Percentiles rank a stretch among this genome's conserved stretches.
Conservation (phyloP, 1,140 invertebrate species). For the Drosophila pandora region DNA sequence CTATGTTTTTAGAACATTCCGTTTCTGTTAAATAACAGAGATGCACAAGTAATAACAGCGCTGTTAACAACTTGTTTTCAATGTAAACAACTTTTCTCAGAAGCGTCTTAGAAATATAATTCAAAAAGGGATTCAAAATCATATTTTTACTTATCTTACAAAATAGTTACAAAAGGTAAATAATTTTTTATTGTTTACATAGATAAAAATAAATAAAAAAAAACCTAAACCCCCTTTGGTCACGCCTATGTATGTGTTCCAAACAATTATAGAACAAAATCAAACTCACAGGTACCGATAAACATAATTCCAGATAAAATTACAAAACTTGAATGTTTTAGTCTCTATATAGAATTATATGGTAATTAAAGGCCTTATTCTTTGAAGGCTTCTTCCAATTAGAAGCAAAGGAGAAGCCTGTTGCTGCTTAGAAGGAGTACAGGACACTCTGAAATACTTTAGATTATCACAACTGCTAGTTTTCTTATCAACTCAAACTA, state of each 20-base stretch:
- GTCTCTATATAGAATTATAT: no score
- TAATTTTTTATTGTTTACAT: no score
- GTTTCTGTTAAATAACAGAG: constrained; percentile 4
- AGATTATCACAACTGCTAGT: background rate
- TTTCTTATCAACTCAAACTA: background rate
- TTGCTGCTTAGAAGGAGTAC: background rate
- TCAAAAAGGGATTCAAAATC: background rate
- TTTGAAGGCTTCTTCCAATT: constrained; percentile 5
- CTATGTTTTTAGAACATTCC: background rate
- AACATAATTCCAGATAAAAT: constrained; percentile 4
- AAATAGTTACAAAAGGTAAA: no score
- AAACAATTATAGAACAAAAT: constrained; percentile 25
- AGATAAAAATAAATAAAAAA: no score
- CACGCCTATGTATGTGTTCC: background rate
- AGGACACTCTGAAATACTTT: background rate
- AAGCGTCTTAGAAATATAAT: background rate
- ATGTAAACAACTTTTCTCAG: constrained; percentile 36
- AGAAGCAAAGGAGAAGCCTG: constrained; percentile 9
- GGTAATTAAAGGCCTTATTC: background rate
- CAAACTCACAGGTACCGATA: constrained; percentile 3
- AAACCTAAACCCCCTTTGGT: background rate
- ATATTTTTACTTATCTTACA: background rate
- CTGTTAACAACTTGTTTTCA: constrained; percentile 21
- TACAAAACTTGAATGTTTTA: background rate
- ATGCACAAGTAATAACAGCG: background rate